Base-by-base conservation (phyloP, 2,888 invertebrate genomes). In the Gymnocheta viridis region DNA sequence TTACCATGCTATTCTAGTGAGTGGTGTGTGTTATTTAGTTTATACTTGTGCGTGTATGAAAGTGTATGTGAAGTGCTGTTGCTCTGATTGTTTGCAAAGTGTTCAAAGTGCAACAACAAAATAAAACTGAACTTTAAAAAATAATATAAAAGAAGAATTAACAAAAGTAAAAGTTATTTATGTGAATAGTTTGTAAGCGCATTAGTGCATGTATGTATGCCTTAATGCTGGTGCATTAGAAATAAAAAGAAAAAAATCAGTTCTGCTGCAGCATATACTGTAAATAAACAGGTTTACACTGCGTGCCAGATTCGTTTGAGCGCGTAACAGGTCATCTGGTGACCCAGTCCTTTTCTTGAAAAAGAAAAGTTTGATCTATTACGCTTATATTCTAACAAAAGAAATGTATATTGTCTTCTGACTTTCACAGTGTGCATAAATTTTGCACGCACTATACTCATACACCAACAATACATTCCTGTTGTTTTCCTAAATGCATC, bases 131-230 rank as follows among this genome's bases (percentile, higher is more conserved):
- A 35, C 4, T 19, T 5, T 4, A 41, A 14, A 66, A 32, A 64
- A 64, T 1, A 12, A 5, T 12, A 67, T 4, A 19, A 24, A 14
- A 17, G 6, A 35, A 44, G 6, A 22, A 35, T 22, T 17, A 35
- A 27, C 17, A 58, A 77, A 67, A 58, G 58, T 47, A 44, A 77
- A 77, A 77, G 66, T 58, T 44, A 4, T 47, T 35, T 35, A 12
- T 29, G n/a, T 22, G 38, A 29, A 47, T 47, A 19, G 12, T 9
- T 10, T 5, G n/a, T 17, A 0, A 10, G 12, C 2, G 41, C 24
- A 35, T 54, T 54, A 54, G 19, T 56, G 14, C 10, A 5, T 24
- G n/a, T 24, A 24, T 51, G 12, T 54, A 17, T 38, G 51, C 12
- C 17, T 27, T 56, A 29, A 69, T 49, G 19, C 19, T 17, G 32